phyloP scores from a whole-genome alignment of 2,113 vertebrate species.

The Syrrhaptes paradoxus region DNA sequence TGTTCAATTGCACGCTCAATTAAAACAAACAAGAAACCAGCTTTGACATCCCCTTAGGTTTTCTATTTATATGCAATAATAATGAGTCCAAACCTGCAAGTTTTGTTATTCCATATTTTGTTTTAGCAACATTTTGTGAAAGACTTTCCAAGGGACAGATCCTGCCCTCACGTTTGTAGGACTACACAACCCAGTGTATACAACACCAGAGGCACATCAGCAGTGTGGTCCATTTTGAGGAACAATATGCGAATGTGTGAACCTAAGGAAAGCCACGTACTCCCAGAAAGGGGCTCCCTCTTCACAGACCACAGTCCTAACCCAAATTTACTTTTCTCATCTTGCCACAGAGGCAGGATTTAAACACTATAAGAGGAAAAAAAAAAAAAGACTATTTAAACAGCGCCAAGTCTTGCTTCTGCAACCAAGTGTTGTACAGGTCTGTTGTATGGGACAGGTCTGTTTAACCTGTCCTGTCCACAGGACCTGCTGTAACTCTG shows the following conservation, averaged over 20 bases:
- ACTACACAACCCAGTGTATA: neutral
- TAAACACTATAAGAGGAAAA: neutral
- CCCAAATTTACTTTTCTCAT: neutral
- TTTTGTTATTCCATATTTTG: neutral
- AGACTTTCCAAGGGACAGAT: neutral
- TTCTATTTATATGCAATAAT: neutral
- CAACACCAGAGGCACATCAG: neutral
- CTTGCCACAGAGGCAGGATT: neutral
- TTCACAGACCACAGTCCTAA: neutral
- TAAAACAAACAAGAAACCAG: neutral
- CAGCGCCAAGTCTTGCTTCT: neutral
- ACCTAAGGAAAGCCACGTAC: neutral
- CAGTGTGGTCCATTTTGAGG: neutral
- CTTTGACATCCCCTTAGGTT: neutral
- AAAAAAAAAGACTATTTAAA: neutral
- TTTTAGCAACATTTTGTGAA: neutral
- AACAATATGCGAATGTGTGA: neutral
- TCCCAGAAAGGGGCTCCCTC: neutral
- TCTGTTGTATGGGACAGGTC: neutral
- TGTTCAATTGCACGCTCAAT: neutral
- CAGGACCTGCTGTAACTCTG: neutral
- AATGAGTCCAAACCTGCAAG: neutral
- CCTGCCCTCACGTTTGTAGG: neutral
- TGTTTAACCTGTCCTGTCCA: too few species aligned
- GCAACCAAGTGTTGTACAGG: neutral